Base-by-base conservation (phyloP, 37 sponge, comb jelly and placozoan genomes). In the Chondrilla cf. caribensis region DNA sequence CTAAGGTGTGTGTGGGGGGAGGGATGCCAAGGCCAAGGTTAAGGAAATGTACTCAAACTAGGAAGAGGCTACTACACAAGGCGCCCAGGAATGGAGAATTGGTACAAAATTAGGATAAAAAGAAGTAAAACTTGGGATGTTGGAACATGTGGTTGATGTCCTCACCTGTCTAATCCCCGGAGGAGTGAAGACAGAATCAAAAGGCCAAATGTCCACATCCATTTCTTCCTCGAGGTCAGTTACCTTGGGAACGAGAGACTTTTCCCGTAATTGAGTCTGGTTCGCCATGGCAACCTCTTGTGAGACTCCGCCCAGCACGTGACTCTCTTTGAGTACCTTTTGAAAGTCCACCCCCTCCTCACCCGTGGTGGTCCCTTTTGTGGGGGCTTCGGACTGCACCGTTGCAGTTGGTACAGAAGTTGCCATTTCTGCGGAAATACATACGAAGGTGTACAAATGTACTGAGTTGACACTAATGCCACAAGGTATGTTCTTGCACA, bases 21-120 rank as follows among this genome's bases (percentile, higher is more conserved):
- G n/a, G n/a, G n/a, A n/a, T n/a, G n/a, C n/a, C n/a, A n/a, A n/a
- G n/a, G n/a, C n/a, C n/a, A n/a, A n/a, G n/a, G n/a, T n/a, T n/a
- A n/a, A n/a, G n/a, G n/a, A n/a, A n/a, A n/a, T n/a, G n/a, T n/a
- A n/a, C n/a, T n/a, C n/a, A n/a, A n/a, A n/a, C n/a, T n/a, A n/a
- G n/a, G n/a, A n/a, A n/a, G n/a, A n/a, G n/a, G n/a, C n/a, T n/a
- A n/a, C n/a, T n/a, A n/a, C n/a, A n/a, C n/a, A n/a, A n/a, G n/a
- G n/a, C n/a, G n/a, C n/a, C n/a, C n/a, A 2, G 37, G 1, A 88
- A 87, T 68, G 24, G 83, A 70, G 82, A 35, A 37, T 18, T 28
- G 84, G 43, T n/a, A n/a, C n/a, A n/a, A n/a, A n/a, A n/a, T 19
- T 24, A 24, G 15, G 40, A 42, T 22, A 22, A 42, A 37, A 2